phyloP scores from a whole-genome alignment of 2,113 vertebrate species.

The Chlamydotis undulata region DNA sequence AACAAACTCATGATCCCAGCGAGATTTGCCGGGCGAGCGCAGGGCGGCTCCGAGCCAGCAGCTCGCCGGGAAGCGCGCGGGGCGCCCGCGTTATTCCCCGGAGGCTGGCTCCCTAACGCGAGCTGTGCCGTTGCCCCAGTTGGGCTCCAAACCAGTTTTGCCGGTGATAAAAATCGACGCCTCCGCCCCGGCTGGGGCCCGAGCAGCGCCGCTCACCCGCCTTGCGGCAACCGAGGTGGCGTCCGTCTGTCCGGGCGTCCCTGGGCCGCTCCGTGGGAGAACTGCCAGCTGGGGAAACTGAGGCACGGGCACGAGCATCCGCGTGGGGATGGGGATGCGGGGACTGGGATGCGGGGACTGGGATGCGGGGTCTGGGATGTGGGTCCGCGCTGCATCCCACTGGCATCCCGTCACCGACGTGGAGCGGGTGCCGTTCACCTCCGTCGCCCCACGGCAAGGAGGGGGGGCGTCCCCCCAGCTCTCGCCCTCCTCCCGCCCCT shows the following conservation, averaged over 20 bases:
- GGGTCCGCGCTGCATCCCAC: rapidly evolving
- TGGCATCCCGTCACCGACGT: rapidly evolving
- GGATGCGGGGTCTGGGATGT: not conserved
- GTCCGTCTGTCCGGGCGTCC: constrained; percentile 26
- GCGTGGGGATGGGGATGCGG: not conserved
- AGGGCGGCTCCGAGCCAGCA: not conserved
- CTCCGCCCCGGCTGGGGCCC: not conserved
- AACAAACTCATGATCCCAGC: constrained; percentile 5
- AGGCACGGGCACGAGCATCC: not conserved
- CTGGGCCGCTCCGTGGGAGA: not conserved
- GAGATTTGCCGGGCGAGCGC: not conserved
- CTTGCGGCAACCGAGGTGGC: not conserved
- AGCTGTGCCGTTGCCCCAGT: not conserved
- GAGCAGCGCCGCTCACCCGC: not conserved
- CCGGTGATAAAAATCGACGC: constrained; percentile 36
- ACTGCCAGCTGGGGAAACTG: constrained; percentile 29
- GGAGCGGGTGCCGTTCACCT: not conserved
- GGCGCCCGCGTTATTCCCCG: not conserved
- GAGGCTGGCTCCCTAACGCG: not conserved
- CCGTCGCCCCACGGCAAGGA: not conserved
- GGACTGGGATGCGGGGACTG: not conserved
- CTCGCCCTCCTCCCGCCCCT: not conserved
- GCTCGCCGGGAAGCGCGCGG: not conserved
- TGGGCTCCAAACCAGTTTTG: constrained; percentile 11
- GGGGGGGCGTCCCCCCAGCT: not conserved